Conservation (phyloP, 2,888 invertebrate genomes). For the Lagria hirta region DNA sequence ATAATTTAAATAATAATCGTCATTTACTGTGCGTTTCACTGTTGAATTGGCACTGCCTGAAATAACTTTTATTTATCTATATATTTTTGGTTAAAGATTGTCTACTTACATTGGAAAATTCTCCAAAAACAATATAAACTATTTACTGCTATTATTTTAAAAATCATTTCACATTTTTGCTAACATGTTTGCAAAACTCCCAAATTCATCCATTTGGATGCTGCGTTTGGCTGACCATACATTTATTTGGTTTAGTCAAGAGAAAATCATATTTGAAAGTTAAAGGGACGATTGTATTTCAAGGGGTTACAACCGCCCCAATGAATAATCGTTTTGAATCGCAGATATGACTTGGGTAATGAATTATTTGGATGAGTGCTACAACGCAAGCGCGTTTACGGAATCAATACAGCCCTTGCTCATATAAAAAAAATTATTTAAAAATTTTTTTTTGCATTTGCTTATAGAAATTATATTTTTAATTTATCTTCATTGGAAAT, state of each 20-base stretch:
- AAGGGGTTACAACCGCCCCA: slow-evolving; percentile 10
- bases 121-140: slow-evolving; percentile 16
- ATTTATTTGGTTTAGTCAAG: background rate
- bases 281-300: slow-evolving; percentile 9
- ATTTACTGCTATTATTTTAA: slow-evolving; percentile 7
- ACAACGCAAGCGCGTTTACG: slow-evolving; percentile 32
- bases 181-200: slow-evolving; percentile 11
- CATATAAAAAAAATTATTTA: no score
- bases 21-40: slow-evolving; percentile 14
- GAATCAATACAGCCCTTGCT: slow-evolving; percentile 42
- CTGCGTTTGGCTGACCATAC: slow-evolving; percentile 31
- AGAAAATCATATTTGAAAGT: slow-evolving; percentile 2
- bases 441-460: no score
- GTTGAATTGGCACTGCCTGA: slow-evolving; percentile 11
- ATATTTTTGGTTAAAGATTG: no score
- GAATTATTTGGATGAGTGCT: slow-evolving; percentile 25
- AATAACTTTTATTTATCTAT: no score
- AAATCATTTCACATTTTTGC: slow-evolving; percentile 10
- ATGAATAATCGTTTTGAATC: background rate
- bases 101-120: slow-evolving; percentile 21
- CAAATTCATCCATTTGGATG: slow-evolving; percentile 40
- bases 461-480: no score
- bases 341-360: background rate
- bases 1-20: slow-evolving; percentile 48
- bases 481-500: no score